These are phyloP conservation scores for Diploptera punctata DNA, from an alignment of 2,888 invertebrate species.

Conservation along the genomic window DNA sequence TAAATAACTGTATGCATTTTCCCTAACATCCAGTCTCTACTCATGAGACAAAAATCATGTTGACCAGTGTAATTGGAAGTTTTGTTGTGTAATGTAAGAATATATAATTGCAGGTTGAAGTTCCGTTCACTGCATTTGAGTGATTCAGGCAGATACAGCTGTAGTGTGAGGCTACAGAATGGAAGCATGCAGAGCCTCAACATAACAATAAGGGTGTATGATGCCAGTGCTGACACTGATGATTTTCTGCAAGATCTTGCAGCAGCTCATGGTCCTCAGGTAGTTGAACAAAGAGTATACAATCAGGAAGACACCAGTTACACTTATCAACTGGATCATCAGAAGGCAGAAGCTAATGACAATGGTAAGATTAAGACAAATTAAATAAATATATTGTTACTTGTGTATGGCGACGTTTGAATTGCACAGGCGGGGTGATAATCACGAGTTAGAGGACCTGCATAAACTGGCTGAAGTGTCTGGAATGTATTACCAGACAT, in stretches of 20 bases:
- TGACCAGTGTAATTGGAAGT: too few species aligned
- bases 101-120: constrained; percentile 52
- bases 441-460: too few species aligned
- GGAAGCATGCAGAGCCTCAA: constrained; percentile 45
- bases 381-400: too few species aligned
- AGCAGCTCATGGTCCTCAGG: constrained; percentile 18
- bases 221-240: background rate
- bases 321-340: constrained; percentile 3
- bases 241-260: constrained; percentile 20
- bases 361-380: background rate
- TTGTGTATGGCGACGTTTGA: too few species aligned
- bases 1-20: too few species aligned
- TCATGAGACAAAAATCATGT: too few species aligned
- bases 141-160: constrained; percentile 60
- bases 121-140: constrained; percentile 58
- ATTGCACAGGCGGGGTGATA: too few species aligned
- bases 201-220: constrained; percentile 45
- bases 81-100: too few species aligned
- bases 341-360: background rate
- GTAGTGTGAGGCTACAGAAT: constrained; percentile 46
- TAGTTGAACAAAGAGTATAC: background rate
- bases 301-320: constrained; percentile 3
- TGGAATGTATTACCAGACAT: too few species aligned
- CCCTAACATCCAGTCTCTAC: too few species aligned
- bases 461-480: too few species aligned